These are phyloP conservation scores for Cyclargus thomasi DNA, from an alignment of 1,140 invertebrate species.

Conservation along the genomic window DNA sequence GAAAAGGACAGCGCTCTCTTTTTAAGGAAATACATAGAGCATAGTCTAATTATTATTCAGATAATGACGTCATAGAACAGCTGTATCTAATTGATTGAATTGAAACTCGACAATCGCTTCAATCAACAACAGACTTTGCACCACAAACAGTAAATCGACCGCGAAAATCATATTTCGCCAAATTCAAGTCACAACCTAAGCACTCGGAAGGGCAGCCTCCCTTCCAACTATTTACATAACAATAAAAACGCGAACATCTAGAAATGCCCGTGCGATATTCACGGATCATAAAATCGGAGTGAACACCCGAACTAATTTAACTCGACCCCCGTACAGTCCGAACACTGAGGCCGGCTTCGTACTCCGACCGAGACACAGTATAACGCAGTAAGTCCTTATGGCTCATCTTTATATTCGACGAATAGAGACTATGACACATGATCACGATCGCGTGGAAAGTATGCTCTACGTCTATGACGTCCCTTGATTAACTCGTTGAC, in stretches of 20 bases:
- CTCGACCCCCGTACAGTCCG: slow-evolving; percentile 39
- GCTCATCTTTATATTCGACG: too few species aligned
- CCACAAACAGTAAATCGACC: slow-evolving; percentile 36
- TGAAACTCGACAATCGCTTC: too few species aligned
- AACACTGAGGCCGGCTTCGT: slow-evolving; percentile 18
- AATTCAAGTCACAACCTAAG: slow-evolving; percentile 45
- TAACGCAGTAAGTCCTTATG: too few species aligned
- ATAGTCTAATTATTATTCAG: too few species aligned
- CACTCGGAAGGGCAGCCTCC: slow-evolving; percentile 34
- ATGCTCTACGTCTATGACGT: too few species aligned
- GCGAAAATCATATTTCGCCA: slow-evolving; percentile 58
- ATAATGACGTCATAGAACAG: too few species aligned
- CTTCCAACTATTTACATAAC: slow-evolving; percentile 69
- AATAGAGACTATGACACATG: too few species aligned
- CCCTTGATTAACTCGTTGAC: too few species aligned
- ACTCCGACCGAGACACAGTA: slow-evolving; percentile 30
- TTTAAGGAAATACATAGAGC: too few species aligned
- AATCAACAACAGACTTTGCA: slow-evolving; percentile 10
- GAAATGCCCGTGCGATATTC: slow-evolving; percentile 73
- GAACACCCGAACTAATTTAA: slow-evolving; percentile 52
- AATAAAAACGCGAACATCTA: slow-evolving; percentile 74
- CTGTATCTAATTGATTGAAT: too few species aligned
- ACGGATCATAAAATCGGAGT: slow-evolving; percentile 71
- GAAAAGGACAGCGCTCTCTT: too few species aligned
- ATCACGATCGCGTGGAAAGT: too few species aligned